Base-by-base conservation (phyloP, 2,113 vertebrate genomes). In the Actenoides lindsayi region DNA sequence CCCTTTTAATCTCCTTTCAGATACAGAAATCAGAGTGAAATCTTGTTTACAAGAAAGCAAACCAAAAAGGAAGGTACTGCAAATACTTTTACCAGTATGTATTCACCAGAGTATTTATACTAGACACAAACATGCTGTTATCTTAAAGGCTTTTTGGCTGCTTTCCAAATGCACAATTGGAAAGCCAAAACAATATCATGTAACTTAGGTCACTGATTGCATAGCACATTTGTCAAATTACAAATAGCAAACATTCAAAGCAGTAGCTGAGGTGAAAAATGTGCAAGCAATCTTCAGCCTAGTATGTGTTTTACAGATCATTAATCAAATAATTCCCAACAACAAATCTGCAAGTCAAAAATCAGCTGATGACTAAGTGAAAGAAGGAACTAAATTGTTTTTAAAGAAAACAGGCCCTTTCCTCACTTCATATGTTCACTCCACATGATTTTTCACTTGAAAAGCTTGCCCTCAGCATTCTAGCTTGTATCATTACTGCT, bases 51-150 rank as follows among this genome's bases (percentile, higher is more conserved):
- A 6, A 89, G 64, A 89, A 83, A 81, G 76, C 5, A 42, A 89
- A 89, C 41, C n/a, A 35, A 73, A 91, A 85, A 91, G 31, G n/a
- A 85, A 87, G 62, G 69, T 46, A 65, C 48, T 64, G 87, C 65
- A 95, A 92, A 84, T 85, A 73, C 94, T 93, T 82, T 64, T 91
- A 57, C 48, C 42, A n/a, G 18, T 53, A 69, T 41, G 30, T 79
- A 73, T 3, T 10, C 50, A 67, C 28, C 28, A 23, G 23, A 54
- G 18, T 77, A 64, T 95, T 96, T 87, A 78, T 46, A 78, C 51
- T 51, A 64, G 56, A 50, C 30, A 70, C 0, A 0, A 20, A 84
- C 57, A 67, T 15, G 69, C 12, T 56, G 63, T 53, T 96, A 37
- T 30, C 84, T 64, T 87, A 41, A 90, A 91, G 78, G 63, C 15